These are phyloP conservation scores for Masticophis lateralis DNA, from an alignment of 2,797 vertebrate species.

Conservation along the genomic window DNA sequence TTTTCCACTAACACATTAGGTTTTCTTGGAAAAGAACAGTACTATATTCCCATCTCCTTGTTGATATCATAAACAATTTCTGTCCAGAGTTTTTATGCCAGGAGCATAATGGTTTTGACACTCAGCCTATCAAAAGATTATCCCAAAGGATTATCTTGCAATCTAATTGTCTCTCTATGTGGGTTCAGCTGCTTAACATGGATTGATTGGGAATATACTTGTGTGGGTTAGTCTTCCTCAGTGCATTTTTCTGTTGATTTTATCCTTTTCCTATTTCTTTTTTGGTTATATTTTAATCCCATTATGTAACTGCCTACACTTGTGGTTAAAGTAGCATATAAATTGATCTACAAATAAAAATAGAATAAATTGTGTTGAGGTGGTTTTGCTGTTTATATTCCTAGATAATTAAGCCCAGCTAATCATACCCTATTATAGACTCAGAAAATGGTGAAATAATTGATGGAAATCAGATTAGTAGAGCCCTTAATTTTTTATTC, in stretches of 20 bases:
- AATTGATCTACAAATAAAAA: background rate
- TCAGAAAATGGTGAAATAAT: background rate
- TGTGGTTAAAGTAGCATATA: background rate
- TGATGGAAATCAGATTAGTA: background rate
- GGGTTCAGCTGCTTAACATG: background rate
- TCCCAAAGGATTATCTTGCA: background rate
- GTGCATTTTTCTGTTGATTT: background rate
- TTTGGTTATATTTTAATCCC: background rate
- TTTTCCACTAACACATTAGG: background rate
- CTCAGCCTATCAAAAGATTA: background rate
- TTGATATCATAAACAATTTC: background rate
- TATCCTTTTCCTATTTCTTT: background rate
- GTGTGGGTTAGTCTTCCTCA: background rate
- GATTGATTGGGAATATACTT: background rate
- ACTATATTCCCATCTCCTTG: background rate
- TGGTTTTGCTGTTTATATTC: background rate
- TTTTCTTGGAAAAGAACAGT: background rate
- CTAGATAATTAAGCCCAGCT: background rate
- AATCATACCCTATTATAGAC: background rate
- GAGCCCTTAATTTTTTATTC: background rate
- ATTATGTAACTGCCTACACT: background rate
- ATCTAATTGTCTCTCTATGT: background rate
- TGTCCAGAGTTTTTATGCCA: background rate
- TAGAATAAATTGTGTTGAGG: background rate
- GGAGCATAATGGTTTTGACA: background rate